Conservation (phyloP, 2,888 invertebrate genomes). For the Operophtera brumata region DNA sequence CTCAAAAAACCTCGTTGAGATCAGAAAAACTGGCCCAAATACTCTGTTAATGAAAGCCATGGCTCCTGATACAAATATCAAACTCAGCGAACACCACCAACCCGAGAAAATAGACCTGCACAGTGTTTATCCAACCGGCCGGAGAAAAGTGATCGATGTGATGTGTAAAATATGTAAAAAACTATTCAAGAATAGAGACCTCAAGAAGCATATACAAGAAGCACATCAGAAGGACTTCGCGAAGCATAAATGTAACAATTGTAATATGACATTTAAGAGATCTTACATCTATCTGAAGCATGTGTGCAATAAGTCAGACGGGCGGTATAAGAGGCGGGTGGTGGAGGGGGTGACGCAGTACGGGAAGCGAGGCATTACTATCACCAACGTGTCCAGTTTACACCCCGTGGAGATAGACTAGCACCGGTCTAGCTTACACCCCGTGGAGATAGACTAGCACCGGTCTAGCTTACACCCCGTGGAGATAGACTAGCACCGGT, state of each 20-base stretch:
- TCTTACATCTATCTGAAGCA: slow-evolving; percentile 33
- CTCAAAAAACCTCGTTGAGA: slow-evolving; percentile 47
- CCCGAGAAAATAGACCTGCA: slow-evolving; percentile 36
- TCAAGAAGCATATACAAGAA: slow-evolving; percentile 35
- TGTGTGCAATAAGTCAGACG: slow-evolving; percentile 20
- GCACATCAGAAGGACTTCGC: slow-evolving; percentile 27
- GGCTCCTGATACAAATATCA: slow-evolving; percentile 34
- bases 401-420: slow-evolving; percentile 6
- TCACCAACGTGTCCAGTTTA: slow-evolving; percentile 13
- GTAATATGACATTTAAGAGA: slow-evolving; percentile 33
- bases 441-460: no score
- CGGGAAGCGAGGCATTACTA: slow-evolving; percentile 7
- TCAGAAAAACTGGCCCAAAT: slow-evolving; percentile 50
- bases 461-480: no score
- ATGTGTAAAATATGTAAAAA: slow-evolving; percentile 30
- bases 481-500: no score
- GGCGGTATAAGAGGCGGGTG: neutral
- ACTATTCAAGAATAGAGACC: slow-evolving; percentile 7
- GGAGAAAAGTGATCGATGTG: neutral
- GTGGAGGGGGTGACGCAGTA: slow-evolving; percentile 2
- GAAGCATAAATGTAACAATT: slow-evolving; percentile 36
- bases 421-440: no score
- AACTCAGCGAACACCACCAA: slow-evolving; percentile 30
- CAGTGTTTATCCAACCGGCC: slow-evolving; percentile 21
- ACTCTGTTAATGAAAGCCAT: slow-evolving; percentile 45